A percentile compares a stretch with the other conserved stretches of the same genome.
These are phyloP conservation scores for Bombus turneri DNA, from an alignment of 1,140 invertebrate genomes.

Conservation along the genomic window DNA sequence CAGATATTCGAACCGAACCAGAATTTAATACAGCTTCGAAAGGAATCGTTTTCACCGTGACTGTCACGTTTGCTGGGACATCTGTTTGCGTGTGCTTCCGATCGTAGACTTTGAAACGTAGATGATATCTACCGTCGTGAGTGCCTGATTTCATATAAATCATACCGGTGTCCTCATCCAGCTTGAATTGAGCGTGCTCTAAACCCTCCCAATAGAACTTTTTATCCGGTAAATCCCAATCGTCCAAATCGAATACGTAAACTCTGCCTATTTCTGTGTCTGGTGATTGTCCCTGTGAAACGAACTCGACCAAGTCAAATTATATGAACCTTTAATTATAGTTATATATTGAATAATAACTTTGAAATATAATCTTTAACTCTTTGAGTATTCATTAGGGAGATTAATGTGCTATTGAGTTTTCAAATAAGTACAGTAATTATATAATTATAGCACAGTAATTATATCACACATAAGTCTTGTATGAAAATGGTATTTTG, in stretches of 20 bases:
- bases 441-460: no score
- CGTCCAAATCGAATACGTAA: constrained; percentile 97
- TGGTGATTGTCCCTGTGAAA: constrained; percentile 91
- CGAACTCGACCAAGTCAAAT: not conserved
- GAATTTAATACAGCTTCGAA: constrained; percentile 98
- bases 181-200: constrained; percentile 92
- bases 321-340: not conserved
- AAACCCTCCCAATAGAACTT: constrained; percentile 96
- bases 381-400: no score
- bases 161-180: constrained; percentile 96
- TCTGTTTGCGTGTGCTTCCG: constrained; percentile 96
- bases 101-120: constrained; percentile 96
- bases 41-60: constrained; percentile 95
- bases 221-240: constrained; percentile 98
- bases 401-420: no score
- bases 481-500: no score
- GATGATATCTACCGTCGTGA: constrained; percentile 91
- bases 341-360: no score
- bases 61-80: constrained; percentile 95
- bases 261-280: constrained; percentile 97
- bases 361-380: no score
- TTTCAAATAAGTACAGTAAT: no score
- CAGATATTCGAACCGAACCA: constrained; percentile 95
- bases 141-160: constrained; percentile 97
- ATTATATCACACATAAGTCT: no score